phyloP scores from a whole-genome alignment of 2,113 vertebrate species.

The Nettapus auritus region DNA sequence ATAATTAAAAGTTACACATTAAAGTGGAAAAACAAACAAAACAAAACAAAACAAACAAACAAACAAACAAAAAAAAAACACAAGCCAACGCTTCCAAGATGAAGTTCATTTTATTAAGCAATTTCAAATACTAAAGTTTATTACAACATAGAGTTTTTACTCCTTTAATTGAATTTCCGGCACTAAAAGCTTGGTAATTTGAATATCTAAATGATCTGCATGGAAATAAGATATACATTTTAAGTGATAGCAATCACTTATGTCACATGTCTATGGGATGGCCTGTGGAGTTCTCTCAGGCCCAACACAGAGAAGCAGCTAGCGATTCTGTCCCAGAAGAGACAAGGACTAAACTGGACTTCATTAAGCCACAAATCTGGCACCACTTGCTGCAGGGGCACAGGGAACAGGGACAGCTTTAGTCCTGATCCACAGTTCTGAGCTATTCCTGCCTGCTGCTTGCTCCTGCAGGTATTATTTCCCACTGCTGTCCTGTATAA shows the following conservation, averaged over 20 bases:
- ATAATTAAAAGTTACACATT: slow-evolving; percentile 71
- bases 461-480: neutral
- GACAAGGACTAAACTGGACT: neutral
- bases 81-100: slow-evolving; percentile 35
- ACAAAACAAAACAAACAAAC: too few species aligned
- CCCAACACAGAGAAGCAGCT: neutral
- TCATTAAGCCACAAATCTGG: accelerated
- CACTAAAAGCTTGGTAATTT: slow-evolving; percentile 55
- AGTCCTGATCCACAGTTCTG: neutral
- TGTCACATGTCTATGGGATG: neutral
- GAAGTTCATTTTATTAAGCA: slow-evolving; percentile 72
- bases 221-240: slow-evolving; percentile 33
- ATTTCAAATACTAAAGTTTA: slow-evolving; percentile 72
- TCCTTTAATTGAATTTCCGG: slow-evolving; percentile 66
- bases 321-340: neutral
- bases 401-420: neutral
- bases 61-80: neutral
- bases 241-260: neutral
- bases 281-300: neutral
- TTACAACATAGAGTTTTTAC: slow-evolving; percentile 20
- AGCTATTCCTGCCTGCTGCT: neutral
- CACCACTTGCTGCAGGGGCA: neutral
- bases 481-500: neutral
- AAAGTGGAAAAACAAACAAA: neutral
- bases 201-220: slow-evolving; percentile 46